Conservation (phyloP, 2,888 invertebrate species). For the Ditula angustiorana region DNA sequence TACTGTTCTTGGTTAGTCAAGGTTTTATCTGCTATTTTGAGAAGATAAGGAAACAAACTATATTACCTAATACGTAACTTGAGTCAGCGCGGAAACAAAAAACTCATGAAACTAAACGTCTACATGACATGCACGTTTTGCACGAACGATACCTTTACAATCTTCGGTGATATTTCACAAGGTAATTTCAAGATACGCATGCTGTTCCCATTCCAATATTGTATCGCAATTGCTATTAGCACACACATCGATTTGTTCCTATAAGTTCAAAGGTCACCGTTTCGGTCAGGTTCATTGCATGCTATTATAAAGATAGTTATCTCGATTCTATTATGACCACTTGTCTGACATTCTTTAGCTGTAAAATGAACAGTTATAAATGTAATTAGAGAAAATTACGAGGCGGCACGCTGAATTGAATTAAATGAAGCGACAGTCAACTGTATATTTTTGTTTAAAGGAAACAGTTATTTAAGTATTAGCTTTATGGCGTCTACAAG, state of each 20-base stretch:
- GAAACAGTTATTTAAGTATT: background rate
- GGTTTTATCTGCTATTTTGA: conserved; percentile 16
- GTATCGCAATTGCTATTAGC: conserved; percentile 40
- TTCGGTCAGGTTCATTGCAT: conserved; percentile 40
- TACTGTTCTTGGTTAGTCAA: background rate
- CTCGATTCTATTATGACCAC: conserved; percentile 31
- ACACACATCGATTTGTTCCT: conserved; percentile 41
- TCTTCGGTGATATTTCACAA: conserved; percentile 34
- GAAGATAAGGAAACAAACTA: conserved; percentile 19
- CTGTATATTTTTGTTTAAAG: background rate
- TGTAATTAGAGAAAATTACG: conserved; percentile 26
- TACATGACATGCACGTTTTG: conserved; percentile 31
- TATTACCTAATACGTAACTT: conserved; percentile 24
- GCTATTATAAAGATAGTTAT: conserved; percentile 36
- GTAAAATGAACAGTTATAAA: conserved; percentile 32
- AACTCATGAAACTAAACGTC: conserved; percentile 28
- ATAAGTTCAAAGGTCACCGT: conserved; percentile 39
- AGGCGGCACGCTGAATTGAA: conserved; percentile 12
- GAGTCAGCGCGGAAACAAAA: conserved; percentile 29
- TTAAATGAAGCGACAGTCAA: conserved; percentile 13
- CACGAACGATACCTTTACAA: conserved; percentile 26
- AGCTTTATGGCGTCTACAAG: background rate
- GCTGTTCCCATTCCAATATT: conserved; percentile 36
- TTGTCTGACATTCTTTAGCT: conserved; percentile 32
- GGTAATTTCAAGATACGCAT: conserved; percentile 37